Evolutionary conservation across 2,113 vertebrate genomes (phyloP), one percentile per base, ranked within the genome.

Genomic region (Aramus guarauna): DNA sequence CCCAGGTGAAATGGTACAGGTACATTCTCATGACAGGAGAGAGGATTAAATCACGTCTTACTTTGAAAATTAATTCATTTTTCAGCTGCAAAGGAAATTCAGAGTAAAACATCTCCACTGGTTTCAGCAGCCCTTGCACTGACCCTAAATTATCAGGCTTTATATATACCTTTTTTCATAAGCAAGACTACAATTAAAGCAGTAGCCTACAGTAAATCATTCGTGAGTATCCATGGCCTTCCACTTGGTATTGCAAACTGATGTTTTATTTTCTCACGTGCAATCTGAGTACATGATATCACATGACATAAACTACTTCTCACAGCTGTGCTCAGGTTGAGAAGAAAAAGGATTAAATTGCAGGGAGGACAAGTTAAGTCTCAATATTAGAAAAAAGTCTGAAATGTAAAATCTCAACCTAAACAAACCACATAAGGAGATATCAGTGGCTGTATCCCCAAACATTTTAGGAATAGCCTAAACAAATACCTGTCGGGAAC

Each of bases 31-130:
- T 4, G 3, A 15, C 26, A 59, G 18, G 23, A 91, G 12, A 91
- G 29, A 71, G 26, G 52, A 84, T 67, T 81, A 72, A 94, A 81
- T 78, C 8, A 56, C n/a, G 56, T 79, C 30, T 92, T 63, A 30
- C 43, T 88, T 80, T 89, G 69, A 94, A 92, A 91, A 80, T 69
- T 26, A 85, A 90, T 89, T 63, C 7, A 58, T 85, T 78, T 88
- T 94, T 83, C 52, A 77, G 15, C 21, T 60, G 5, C 10, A 71
- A 91, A 64, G 4, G 9, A 52, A 63, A 71, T 15, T 29, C 62
- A 68, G 15, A 12, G 20, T 60, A 56, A 92, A 91, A 56, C 23
- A 75, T 36, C 43, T 69, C 12, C 14, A 41, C 24, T 58, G 62
- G 72, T 37, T 80, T 84, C n/a, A 56, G 23, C 24, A 90, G 55